Base-by-base conservation (phyloP, 2,797 vertebrate species). In the Sebastes umbrosus region DNA sequence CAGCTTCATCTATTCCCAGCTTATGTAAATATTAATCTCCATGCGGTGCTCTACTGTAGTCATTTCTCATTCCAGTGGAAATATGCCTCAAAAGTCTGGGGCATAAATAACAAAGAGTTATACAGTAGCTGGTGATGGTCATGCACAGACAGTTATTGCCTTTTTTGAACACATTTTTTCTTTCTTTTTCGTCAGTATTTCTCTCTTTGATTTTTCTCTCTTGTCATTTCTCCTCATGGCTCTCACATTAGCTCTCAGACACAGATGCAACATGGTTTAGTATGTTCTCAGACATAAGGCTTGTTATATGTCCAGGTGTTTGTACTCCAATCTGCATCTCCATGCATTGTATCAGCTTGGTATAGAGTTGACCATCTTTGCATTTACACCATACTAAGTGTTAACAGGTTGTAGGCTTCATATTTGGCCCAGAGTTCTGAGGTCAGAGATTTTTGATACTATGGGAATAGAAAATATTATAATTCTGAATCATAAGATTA, bases 1-100 rank as follows among this genome's bases (percentile, higher is more conserved):
- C 87, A 94, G 89, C 90, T 85, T 84, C 32, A 81, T 81, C 77
- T 81, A 73, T 90, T 92, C 88, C 73, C 83, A 79, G 82, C 79
- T 27, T 83, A 27, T 84, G 87, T 93, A 91, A 91, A 93, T 85
- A 93, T 91, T 82, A 91, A 86, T 84, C 71, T 80, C 50, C 64
- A 16, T 55, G 75, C 14, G 69, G 32, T 14, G 70, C 69, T 73
- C 69, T 68, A 31, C 62, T 55, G 70, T 63, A 71, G 29, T 68
- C 67, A 54, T 80, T 43, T 83, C 59, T 87, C 75, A 70, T 68
- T 84, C 78, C 68, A 77, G 6, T 78, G 77, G 69, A 76, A 90
- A 88, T 68, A 34, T 32, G 57, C 73, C 50, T 75, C 52, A 22
- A 22, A 69, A 31, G 50, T 74, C 24, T 14, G 55, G 5, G 22